phyloP scores from a whole-genome alignment of 2,888 invertebrate species.

The Eristalinus aeneus region DNA sequence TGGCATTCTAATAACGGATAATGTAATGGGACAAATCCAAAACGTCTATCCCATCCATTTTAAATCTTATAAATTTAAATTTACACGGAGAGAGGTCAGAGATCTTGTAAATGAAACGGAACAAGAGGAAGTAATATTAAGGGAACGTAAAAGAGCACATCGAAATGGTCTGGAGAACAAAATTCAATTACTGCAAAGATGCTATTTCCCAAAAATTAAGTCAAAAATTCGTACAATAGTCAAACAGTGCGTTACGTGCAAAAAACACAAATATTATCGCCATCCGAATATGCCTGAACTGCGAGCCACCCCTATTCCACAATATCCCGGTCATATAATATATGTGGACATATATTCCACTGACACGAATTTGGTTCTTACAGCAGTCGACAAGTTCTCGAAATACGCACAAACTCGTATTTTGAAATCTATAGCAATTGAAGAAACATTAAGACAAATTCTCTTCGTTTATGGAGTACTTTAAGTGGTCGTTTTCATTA shows the following conservation, averaged over 20 bases:
- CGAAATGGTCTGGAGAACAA: slow-evolving; percentile 40
- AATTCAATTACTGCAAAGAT: slow-evolving; percentile 17
- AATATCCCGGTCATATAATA: slow-evolving; percentile 8
- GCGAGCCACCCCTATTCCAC: neutral
- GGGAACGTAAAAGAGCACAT: slow-evolving; percentile 6
- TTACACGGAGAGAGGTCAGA: slow-evolving; percentile 11
- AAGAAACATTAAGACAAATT: too few relatives aligned
- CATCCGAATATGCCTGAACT: slow-evolving; percentile 47
- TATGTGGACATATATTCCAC: slow-evolving; percentile 29
- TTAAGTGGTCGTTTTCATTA: neutral
- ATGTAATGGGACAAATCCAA: neutral
- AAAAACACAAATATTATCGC: slow-evolving; percentile 23
- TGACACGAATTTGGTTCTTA: slow-evolving; percentile 4
- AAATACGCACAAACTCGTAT: slow-evolving; percentile 11
- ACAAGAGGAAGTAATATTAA: too few relatives aligned
- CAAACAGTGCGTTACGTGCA: slow-evolving; percentile 20
- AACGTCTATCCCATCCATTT: neutral
- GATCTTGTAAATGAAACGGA: neutral
- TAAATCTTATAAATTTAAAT: neutral
- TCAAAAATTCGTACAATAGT: slow-evolving; percentile 1
- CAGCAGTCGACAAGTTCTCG: slow-evolving; percentile 46
- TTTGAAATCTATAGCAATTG: neutral
- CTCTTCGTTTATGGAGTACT: neutral
- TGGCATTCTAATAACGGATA: neutral
- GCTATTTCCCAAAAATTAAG: slow-evolving; percentile 12